phyloP scores from a whole-genome alignment of 2,888 invertebrate genomes.

The Euplagia quadripunctaria region DNA sequence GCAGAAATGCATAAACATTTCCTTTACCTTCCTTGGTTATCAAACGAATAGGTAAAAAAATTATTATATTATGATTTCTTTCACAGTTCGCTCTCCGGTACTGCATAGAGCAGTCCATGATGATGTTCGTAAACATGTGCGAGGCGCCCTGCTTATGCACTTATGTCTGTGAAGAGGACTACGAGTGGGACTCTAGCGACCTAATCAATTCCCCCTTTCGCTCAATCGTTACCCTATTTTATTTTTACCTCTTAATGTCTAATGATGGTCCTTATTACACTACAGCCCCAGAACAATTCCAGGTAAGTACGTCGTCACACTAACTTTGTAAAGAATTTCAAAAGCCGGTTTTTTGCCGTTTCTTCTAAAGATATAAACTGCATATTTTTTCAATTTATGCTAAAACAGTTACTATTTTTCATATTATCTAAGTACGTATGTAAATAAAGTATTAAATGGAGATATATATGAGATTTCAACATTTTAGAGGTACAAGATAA shows the following conservation, averaged over 20 bases:
- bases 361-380: no score
- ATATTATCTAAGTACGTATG: no score
- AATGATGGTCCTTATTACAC: constrained; percentile 90
- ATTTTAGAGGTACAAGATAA: no score
- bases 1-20: no score
- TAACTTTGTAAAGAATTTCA: no score
- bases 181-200: constrained; percentile 89
- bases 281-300: constrained; percentile 89
- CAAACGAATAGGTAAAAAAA: not conserved
- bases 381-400: no score
- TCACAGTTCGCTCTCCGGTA: constrained; percentile 90
- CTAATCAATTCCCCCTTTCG: constrained; percentile 89
- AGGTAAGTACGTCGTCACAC: constrained; percentile 68
- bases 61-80: not conserved
- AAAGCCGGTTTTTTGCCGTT: no score
- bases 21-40: no score
- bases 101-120: constrained; percentile 91
- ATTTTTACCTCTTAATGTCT: constrained; percentile 90
- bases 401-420: no score
- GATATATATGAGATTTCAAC: no score
- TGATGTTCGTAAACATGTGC: constrained; percentile 88
- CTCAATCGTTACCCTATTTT: constrained; percentile 90
- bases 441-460: no score
- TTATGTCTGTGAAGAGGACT: constrained; percentile 85
- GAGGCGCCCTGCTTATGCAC: constrained; percentile 90